Evolutionary conservation across 2,888 invertebrate genomes (phyloP).

Genomic region (Heteromyza rotundicornis): DNA sequence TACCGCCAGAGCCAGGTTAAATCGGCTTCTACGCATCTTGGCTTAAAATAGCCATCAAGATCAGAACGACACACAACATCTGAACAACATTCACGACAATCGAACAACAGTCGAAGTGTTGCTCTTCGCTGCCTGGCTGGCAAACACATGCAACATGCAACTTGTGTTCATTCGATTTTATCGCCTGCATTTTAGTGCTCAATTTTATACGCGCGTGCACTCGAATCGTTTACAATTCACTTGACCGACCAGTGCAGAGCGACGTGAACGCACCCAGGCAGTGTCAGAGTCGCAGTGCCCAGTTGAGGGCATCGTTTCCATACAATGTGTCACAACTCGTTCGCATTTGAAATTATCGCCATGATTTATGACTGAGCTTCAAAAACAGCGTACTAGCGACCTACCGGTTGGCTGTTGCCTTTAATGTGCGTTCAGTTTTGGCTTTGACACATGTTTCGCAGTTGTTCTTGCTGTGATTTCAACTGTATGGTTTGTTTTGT

Average conservation of each 20-base stretch:
- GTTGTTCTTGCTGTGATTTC: no score
- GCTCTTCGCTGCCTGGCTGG: background rate
- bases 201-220: background rate
- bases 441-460: no score
- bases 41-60: background rate
- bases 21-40: background rate
- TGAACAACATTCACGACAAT: background rate
- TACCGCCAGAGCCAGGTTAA: background rate
- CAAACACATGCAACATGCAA: no score
- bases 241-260: no score
- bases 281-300: no score
- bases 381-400: background rate
- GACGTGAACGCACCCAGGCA: no score
- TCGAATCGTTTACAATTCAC: background rate
- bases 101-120: background rate
- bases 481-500: no score
- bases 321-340: background rate
- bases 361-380: background rate
- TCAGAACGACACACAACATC: no score
- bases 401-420: no score
- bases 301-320: background rate
- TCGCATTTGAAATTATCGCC: background rate
- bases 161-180: background rate
- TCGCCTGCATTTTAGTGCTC: background rate
- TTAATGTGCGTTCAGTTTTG: no score